Evolutionary conservation across 53 echinoderm and acorn worm species (phyloP).

Genomic region (Henricia sp.): DNA sequence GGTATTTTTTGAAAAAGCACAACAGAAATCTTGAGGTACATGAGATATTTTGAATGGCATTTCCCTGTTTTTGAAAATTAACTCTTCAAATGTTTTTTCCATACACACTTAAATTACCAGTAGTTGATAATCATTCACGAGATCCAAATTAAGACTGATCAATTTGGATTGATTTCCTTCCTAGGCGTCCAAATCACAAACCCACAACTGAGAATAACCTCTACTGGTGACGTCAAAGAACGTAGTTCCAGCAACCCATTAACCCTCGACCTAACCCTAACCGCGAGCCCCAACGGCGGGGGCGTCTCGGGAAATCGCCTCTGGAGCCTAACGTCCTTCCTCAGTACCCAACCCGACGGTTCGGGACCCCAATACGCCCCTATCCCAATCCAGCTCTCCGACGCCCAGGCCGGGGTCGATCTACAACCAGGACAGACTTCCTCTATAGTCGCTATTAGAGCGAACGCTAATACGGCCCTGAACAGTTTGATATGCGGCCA

Average conservation of each 20-base stretch:
- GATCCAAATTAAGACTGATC: background rate
- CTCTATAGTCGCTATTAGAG: conserved; percentile 38
- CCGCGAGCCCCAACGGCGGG: conserved; percentile 60
- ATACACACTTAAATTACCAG: no score
- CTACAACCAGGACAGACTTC: conserved; percentile 19
- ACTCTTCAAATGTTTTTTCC: no score
- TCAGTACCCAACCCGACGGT: conserved; percentile 73
- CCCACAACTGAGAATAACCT: conserved; percentile 11
- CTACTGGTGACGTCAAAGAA: conserved; percentile 22
- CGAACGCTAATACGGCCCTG: conserved; percentile 41
- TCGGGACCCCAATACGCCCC: conserved; percentile 48
- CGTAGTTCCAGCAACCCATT: conserved; percentile 43
- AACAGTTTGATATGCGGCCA: conserved; percentile 49
- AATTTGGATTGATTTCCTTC: background rate
- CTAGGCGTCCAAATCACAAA: conserved; percentile 70
- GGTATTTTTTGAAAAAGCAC: no score
- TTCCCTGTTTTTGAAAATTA: no score
- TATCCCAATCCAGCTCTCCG: conserved; percentile 37
- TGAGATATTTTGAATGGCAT: no score
- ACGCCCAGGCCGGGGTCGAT: conserved; percentile 22
- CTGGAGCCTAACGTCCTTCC: conserved; percentile 67
- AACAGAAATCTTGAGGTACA: no score
- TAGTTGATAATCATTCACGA: no score
- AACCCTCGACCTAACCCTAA: conserved; percentile 72
- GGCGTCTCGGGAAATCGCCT: conserved; percentile 65